Evolutionary conservation across 2,888 invertebrate genomes (phyloP).

Genomic region (Doris montereyensis): DNA sequence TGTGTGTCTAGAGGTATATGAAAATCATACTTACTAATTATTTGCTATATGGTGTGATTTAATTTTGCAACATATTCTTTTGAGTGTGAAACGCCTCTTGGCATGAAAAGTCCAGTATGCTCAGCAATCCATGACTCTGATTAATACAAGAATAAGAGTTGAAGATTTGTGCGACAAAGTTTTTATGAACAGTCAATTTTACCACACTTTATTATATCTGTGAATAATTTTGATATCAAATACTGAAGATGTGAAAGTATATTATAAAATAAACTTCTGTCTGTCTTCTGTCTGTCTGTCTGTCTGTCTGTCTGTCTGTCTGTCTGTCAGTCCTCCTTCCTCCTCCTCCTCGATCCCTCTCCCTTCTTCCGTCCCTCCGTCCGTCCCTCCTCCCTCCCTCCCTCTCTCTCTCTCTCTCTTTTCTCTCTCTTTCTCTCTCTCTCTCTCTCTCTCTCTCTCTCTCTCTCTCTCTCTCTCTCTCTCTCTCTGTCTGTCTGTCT

Average conservation of each 20-base stretch:
- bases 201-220: too few relatives aligned
- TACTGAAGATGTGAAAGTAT: too few relatives aligned
- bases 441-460: neutral
- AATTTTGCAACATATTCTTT: constrained; percentile 82
- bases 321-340: neutral
- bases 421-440: neutral
- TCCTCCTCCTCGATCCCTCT: neutral
- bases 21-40: constrained; percentile 75
- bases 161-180: too few relatives aligned
- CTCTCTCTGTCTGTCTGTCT: neutral
- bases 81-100: neutral
- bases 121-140: constrained; percentile 83
- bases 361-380: neutral
- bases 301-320: neutral
- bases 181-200: too few relatives aligned
- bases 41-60: constrained; percentile 87
- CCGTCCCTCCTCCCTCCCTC: neutral
- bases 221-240: too few relatives aligned
- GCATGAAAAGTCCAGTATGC: neutral
- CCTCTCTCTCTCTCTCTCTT: neutral
- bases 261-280: too few relatives aligned
- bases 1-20: too few relatives aligned
- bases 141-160: too few relatives aligned
- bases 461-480: neutral
- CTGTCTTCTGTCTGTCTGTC: too few relatives aligned